Conservation (phyloP, 2,113 vertebrate genomes). For the Rhizomys pruinosus region DNA sequence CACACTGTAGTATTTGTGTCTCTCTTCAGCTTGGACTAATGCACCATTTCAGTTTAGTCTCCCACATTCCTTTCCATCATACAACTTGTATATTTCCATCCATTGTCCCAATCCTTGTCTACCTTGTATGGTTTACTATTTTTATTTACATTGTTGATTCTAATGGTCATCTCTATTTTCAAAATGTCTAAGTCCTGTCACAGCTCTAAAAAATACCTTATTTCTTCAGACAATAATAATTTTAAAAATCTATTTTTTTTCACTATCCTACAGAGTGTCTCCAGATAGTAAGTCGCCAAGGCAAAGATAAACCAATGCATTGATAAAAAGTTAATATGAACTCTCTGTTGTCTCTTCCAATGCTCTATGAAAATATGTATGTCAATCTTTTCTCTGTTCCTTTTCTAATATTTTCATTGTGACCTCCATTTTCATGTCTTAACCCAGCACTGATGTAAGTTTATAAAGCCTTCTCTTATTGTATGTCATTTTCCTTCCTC, state of each 20-base stretch:
- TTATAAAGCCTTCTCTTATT: not conserved
- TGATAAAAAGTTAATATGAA: not conserved
- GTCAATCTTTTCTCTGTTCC: not conserved
- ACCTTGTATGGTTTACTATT: not conserved
- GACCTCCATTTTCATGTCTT: not conserved
- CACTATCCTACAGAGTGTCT: not conserved
- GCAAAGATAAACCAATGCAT: not conserved
- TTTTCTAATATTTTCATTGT: not conserved
- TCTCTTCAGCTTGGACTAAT: not conserved
- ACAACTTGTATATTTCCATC: not conserved
- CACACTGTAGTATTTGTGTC: not conserved
- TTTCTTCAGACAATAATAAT: not conserved
- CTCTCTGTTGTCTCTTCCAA: not conserved
- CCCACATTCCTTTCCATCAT: not conserved
- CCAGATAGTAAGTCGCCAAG: not conserved
- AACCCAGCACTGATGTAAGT: not conserved
- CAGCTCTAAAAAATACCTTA: not conserved
- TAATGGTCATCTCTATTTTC: not conserved
- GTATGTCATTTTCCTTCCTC: not conserved
- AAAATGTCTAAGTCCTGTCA: not conserved
- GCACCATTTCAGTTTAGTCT: not conserved
- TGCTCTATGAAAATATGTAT: constrained; percentile 22
- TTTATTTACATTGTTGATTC: not conserved
- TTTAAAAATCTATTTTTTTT: not conserved
- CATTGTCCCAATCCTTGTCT: not conserved